Percentiles rank a stretch among this genome's conserved stretches.
These are phyloP conservation scores for Artibeus jamaicensis DNA, from an alignment of 2,797 vertebrate species.

Conservation along the genomic window DNA sequence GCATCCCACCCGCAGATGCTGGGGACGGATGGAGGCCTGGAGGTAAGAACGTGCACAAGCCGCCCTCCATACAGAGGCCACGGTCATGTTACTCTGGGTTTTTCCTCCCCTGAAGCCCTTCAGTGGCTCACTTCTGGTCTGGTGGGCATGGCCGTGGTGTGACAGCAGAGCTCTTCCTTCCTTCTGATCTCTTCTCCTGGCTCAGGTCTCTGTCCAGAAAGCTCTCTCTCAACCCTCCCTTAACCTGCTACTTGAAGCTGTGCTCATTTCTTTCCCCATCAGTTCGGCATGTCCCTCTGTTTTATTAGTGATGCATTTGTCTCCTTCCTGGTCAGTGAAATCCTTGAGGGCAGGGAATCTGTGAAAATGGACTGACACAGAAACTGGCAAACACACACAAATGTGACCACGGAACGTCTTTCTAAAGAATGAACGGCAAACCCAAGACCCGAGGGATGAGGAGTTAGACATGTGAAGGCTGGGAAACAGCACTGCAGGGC, in stretches of 20 bases:
- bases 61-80: neutral
- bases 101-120: neutral
- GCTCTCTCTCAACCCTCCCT: neutral
- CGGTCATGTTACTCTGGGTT: neutral
- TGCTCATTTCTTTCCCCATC: neutral
- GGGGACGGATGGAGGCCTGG: too few species aligned
- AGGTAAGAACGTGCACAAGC: neutral
- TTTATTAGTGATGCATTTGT: neutral
- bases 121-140: neutral
- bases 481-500: neutral
- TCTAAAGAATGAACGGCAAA: neutral
- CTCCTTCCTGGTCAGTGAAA: neutral
- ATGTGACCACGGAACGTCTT: neutral
- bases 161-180: neutral
- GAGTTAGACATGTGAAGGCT: neutral
- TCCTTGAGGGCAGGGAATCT: neutral
- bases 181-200: neutral
- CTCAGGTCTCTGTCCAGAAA: neutral
- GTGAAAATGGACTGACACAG: neutral
- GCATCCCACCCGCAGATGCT: rapidly evolving
- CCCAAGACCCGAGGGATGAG: neutral
- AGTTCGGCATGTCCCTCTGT: neutral
- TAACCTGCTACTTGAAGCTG: neutral
- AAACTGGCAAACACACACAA: neutral
- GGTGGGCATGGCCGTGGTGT: neutral